Evolutionary conservation across 2,113 vertebrate species (phyloP), one percentile per base, ranked within the genome.

Genomic region (Oryzias melastigma): DNA sequence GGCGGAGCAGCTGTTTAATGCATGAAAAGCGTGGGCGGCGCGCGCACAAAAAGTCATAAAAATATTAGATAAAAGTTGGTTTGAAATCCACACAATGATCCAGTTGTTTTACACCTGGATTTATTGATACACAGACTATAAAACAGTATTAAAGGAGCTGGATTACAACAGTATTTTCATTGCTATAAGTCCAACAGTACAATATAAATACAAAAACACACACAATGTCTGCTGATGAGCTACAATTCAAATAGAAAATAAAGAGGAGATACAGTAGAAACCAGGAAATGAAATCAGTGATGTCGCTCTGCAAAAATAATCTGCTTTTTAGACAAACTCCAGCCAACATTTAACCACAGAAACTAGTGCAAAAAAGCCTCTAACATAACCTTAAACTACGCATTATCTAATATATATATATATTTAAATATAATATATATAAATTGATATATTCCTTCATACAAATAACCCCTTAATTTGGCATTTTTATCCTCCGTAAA

Each of bases 121-220:
- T 93, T 92, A 92, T 92, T 93, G 89, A 81, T 88, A 93, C 91
- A 93, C 89, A 87, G 91, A 93, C 92, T 93, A 93, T 92, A 93
- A 93, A 93, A 93, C 90, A 90, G 92, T 93, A 93, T 92, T 93
- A 93, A 93, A 93, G 91, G 87, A 92, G 89, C 87, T 87, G 83
- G 83, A 88, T 88, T 91, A 92, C 90, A 91, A 92, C 86, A 84
- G 82, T 90, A 85, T 90, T 87, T 80, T 86, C 87, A 85, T 91
- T 90, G 86, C 90, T 93, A 92, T 80, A 90, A 91, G 88, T 92
- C 85, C 78, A 91, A 93, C 90, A 90, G 71, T 90, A 93, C 91
- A 86, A 91, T 92, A 91, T 90, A 90, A 92, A 91, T 92, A 92
- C 85, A 92, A 93, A 92, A 90, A 90, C 87, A 90, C 88, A 27